Evolutionary conservation across 1,140 invertebrate genomes (phyloP), one percentile per base, ranked within the genome.

Genomic region (Ceratina australensis): DNA sequence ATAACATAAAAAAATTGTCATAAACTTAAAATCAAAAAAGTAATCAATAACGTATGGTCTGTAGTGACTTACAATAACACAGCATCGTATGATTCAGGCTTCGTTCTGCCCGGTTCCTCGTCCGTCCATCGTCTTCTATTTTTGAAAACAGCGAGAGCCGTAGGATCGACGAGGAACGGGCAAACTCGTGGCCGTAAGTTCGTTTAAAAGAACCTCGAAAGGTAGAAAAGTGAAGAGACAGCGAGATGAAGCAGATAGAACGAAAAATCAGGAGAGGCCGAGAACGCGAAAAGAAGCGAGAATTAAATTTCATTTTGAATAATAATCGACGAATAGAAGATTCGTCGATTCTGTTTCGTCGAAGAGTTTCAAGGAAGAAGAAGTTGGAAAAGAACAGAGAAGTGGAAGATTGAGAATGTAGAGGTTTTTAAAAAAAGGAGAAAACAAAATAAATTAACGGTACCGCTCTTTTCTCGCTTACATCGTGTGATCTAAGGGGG

Each of bases 41-140:
- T 91, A 91, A 87, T 85, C 87, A 90, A 91, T 91, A 92, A 92
- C 91, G 85, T 90, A 91, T 88, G 86, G 84, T 92, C 84, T 85
- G 85, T 90, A 91, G 85, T 92, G 91, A 92, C 91, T 92, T 92
- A 91, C 90, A 73, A 89, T 92, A 92, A 90, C 91, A 92, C 91
- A 92, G 91, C 91, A 89, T 91, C 89, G 88, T 91, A 91, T 87
- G 86, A 89, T 91, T 42, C 57, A 47, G 74, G 52, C 65, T 20
- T 87, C 73, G 86, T 84, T 88, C 83, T 82, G 81, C 71, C 3
- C 76, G 68, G 81, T 71, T 78, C 78, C 67, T 72, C 84, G 83
- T 84, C 79, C 81, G 67, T 60, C 24, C 22, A 42, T 28, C 42
- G 13, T 22, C 1, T 42, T 42, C 33, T 42, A 42, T 42, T 42